These are phyloP conservation scores for Corythucha ciliata DNA, from an alignment of 2,888 invertebrate genomes.

Conservation along the genomic window DNA sequence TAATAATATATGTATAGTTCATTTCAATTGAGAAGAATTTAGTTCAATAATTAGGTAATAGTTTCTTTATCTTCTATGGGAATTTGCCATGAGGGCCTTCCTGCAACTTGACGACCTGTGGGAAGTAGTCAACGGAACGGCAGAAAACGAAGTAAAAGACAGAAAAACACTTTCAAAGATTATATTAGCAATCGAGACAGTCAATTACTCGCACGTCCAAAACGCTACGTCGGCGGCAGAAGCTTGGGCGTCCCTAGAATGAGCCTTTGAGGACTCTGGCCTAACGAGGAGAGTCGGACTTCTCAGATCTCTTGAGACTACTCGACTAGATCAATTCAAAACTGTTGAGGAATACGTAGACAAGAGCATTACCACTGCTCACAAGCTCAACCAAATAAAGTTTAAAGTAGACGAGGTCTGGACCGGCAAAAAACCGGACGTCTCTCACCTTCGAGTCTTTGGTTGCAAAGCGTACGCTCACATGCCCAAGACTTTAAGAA, in stretches of 20 bases:
- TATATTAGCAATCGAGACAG: not conserved
- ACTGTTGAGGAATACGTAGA: slow-evolving; percentile 15
- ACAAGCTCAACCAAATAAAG: slow-evolving; percentile 7
- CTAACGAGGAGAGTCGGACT: slow-evolving; percentile 17
- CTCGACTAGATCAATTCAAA: slow-evolving; percentile 1
- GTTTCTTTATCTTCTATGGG: too few species aligned
- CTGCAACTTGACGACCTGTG: slow-evolving; percentile 16
- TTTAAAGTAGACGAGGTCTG: slow-evolving; percentile 18
- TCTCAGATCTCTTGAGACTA: slow-evolving; percentile 8
- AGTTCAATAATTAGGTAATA: too few species aligned
- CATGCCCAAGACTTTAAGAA: slow-evolving; percentile 7
- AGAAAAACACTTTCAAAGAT: slow-evolving; percentile 20
- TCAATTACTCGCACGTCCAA: slow-evolving; percentile 9
- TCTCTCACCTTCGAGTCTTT: slow-evolving; percentile 8
- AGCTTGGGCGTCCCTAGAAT: slow-evolving; percentile 12
- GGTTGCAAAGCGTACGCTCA: slow-evolving; percentile 6
- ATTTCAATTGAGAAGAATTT: too few species aligned
- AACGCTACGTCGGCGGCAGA: not conserved
- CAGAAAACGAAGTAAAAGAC: too few species aligned
- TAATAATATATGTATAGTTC: too few species aligned
- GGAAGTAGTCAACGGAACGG: slow-evolving; percentile 1
- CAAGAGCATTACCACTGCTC: slow-evolving; percentile 15
- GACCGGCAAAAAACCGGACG: slow-evolving; percentile 16
- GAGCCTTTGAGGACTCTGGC: slow-evolving; percentile 18
- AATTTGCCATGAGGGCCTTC: slow-evolving; percentile 7